Percentiles rank a stretch among this genome's conserved stretches.
Evolutionary conservation across 2,888 invertebrate genomes (phyloP).

Genomic region (Limnephilus rhombicus): DNA sequence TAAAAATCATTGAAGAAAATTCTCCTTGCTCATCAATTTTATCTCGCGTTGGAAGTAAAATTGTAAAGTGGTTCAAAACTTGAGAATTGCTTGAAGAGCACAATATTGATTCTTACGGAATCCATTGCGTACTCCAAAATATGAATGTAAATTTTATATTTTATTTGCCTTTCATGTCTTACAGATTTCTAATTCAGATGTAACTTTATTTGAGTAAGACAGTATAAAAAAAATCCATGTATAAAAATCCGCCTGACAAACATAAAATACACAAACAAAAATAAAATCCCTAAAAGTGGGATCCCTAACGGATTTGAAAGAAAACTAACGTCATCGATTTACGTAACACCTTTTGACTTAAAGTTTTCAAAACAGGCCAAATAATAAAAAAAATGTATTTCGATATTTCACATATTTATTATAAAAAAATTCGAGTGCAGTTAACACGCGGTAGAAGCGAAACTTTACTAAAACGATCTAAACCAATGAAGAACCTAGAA

Average conservation of each 20-base stretch:
- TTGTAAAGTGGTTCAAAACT: background rate
- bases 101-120: constrained; percentile 7
- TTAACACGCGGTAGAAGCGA: no score
- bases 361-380: no score
- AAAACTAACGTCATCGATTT: no score
- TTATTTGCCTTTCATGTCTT: background rate
- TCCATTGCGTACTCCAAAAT: background rate
- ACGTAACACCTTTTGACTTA: no score
- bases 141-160: background rate
- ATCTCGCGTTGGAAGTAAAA: constrained; percentile 4
- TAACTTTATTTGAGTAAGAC: background rate
- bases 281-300: no score
- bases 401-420: no score
- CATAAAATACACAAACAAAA: no score
- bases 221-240: background rate
- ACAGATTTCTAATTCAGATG: background rate
- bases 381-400: no score
- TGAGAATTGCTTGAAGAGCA: constrained; percentile 19
- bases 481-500: no score
- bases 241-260: background rate
- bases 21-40: constrained; percentile 17
- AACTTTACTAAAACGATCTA: no score
- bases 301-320: no score
- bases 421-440: no score
- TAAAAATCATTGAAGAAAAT: constrained; percentile 17